phyloP scores from a whole-genome alignment of 37 sponge, comb jelly and placozoan species.

The Crambe crambe region DNA sequence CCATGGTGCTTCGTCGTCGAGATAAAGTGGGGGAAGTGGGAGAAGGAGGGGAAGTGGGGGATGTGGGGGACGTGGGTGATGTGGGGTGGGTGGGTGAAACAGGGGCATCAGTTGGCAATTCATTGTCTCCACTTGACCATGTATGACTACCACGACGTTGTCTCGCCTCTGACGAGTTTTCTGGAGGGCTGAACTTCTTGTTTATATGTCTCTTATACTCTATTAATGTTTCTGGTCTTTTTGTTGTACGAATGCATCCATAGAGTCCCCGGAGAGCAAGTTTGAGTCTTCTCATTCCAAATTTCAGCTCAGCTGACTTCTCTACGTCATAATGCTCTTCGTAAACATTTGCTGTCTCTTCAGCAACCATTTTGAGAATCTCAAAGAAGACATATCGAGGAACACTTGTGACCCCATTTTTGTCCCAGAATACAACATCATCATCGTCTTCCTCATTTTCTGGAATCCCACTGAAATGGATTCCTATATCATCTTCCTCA shows the following conservation, averaged over 20 bases:
- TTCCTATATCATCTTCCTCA: slow-evolving; percentile 12
- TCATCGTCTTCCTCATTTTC: neutral
- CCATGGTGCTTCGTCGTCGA: neutral
- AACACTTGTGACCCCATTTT: neutral
- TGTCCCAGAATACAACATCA: slow-evolving; percentile 31
- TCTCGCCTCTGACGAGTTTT: neutral
- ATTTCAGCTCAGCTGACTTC: neutral
- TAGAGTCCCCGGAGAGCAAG: neutral
- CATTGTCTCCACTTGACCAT: neutral
- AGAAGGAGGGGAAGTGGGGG: too few species aligned
- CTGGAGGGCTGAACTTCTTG: neutral
- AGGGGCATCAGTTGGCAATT: neutral
- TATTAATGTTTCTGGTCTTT: too few species aligned
- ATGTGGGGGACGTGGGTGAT: too few species aligned
- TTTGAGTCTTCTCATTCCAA: neutral
- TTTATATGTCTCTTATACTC: neutral
- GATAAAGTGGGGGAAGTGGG: neutral
- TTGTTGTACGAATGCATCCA: too few species aligned
- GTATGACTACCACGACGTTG: neutral
- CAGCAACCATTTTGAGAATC: neutral
- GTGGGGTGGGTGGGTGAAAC: too few species aligned
- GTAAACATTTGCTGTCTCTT: neutral
- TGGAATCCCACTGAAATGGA: neutral
- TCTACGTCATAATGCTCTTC: slow-evolving; percentile 1
- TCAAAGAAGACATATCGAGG: slow-evolving; percentile 20